phyloP scores from a whole-genome alignment of 1,140 invertebrate genomes.

The Camponotus floridanus region DNA sequence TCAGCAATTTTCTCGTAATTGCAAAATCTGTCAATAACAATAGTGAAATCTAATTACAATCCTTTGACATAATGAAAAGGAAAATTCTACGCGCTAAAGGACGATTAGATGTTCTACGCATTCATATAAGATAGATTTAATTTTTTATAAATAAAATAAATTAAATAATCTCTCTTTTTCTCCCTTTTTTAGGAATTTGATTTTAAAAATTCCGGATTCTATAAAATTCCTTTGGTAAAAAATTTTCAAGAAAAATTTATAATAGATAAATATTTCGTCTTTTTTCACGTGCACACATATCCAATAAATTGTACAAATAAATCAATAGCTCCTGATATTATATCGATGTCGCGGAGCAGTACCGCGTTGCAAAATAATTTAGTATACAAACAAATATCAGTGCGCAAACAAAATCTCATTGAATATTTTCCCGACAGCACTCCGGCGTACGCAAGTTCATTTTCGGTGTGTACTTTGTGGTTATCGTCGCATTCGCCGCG shows the following conservation, averaged over 20 bases:
- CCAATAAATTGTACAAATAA: slow-evolving; percentile 9
- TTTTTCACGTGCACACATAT: neutral
- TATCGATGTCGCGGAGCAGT: neutral
- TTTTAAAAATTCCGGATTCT: neutral
- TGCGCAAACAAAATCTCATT: slow-evolving; percentile 34
- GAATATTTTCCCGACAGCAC: slow-evolving; percentile 87
- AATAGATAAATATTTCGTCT: neutral
- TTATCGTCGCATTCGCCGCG: slow-evolving; percentile 88
- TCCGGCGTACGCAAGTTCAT: slow-evolving; percentile 91
- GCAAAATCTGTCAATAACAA: neutral
- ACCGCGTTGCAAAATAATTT: slow-evolving; percentile 28
- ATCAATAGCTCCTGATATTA: neutral
- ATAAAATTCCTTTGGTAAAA: neutral
- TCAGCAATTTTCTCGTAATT: neutral
- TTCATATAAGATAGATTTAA: neutral
- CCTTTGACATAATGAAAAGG: neutral
- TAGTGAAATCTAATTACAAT: neutral
- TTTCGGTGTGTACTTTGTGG: slow-evolving; percentile 91
- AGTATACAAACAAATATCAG: slow-evolving; percentile 37
- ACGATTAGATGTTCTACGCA: neutral
- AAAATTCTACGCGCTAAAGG: neutral
- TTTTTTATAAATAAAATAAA: slow-evolving; percentile 2
- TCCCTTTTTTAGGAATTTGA: neutral
- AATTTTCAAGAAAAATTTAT: neutral
- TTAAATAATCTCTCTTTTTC: too few relatives aligned